Percentiles rank a stretch among this genome's conserved stretches.
Conservation (phyloP, 2,888 invertebrate species). For the Anagyrus pseudococci region DNA sequence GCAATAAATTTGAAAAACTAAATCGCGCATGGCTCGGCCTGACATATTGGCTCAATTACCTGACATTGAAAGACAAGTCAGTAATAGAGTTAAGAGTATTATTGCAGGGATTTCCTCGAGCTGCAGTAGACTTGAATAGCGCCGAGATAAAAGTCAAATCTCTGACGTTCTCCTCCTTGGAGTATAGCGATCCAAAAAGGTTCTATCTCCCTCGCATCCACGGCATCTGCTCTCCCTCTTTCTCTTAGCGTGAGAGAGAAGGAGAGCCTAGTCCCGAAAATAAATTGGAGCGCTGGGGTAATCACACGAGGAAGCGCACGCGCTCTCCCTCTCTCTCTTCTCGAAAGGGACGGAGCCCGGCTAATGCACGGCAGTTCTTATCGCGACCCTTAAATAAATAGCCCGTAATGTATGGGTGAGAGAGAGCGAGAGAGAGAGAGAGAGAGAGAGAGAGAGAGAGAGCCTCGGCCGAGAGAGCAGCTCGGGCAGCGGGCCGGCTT, state of each 20-base stretch:
- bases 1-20: not conserved
- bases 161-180: no score
- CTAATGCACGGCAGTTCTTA: constrained; percentile 44
- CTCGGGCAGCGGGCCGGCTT: constrained; percentile 17
- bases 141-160: no score
- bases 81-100: no score
- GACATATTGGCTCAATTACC: not conserved
- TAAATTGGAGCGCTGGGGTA: constrained; percentile 42
- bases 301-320: constrained; percentile 39
- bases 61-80: not conserved
- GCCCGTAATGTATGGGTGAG: constrained; percentile 36
- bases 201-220: not conserved
- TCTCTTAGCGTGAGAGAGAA: not conserved
- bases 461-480: not conserved
- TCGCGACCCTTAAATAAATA: constrained; percentile 46
- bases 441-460: not conserved
- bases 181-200: no score
- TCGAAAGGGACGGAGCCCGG: no score
- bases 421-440: constrained; percentile 1
- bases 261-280: constrained; percentile 32
- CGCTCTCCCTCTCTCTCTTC: no score
- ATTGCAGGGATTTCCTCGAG: no score
- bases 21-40: not conserved
- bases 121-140: no score
- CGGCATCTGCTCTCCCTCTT: not conserved